Evolutionary conservation across 1,140 invertebrate species (phyloP), one percentile per base, ranked within the genome.

Genomic region (Drosophila pallidifrons): DNA sequence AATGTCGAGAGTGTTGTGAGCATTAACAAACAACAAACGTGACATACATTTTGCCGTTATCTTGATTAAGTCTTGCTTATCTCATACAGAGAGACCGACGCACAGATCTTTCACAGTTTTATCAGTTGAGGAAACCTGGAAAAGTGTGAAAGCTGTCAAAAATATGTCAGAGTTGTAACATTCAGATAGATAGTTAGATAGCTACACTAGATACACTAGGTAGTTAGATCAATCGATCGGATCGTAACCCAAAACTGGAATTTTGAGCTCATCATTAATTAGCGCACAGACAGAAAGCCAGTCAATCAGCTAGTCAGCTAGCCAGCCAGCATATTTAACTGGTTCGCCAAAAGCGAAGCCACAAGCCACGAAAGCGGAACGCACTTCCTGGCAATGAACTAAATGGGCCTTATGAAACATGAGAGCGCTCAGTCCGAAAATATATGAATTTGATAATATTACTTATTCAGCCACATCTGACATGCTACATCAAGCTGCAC

Each of bases 371-470:
- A 54, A 54, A 87, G 77, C 83, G 80, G 83, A 87, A 83, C 83
- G 55, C 77, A 88, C 83, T 88, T 88, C 85, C 83, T 88, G 83
- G 83, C 83, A 89, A 83, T 88, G 83, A 88, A 75, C 80, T 51
- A 71, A 82, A 87, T 80, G 77, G 60, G 73, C 72, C 82, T 82
- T 82, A 28, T 89, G 83, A 88, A 88, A 88, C 74, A 67, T 81
- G 74, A 88, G 81, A 83, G 60, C 66, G 60, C 66, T 38, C 25
- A 63, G 47, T 70, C 59, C 59, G 30, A 43, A 75, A 65, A 69
- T 57, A 69, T 57, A 55, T 38, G 47, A 77, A 54, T 79, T 82
- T 49, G 52, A 61, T 77, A 77, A 47, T 47, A 35, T 8, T 28
- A 63, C 11, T 64, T 55, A 46, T 35, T 35, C 8, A 54, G 32